Conservation (phyloP, 64 coral and sea anemone species). For the Pachyseris speciosa region DNA sequence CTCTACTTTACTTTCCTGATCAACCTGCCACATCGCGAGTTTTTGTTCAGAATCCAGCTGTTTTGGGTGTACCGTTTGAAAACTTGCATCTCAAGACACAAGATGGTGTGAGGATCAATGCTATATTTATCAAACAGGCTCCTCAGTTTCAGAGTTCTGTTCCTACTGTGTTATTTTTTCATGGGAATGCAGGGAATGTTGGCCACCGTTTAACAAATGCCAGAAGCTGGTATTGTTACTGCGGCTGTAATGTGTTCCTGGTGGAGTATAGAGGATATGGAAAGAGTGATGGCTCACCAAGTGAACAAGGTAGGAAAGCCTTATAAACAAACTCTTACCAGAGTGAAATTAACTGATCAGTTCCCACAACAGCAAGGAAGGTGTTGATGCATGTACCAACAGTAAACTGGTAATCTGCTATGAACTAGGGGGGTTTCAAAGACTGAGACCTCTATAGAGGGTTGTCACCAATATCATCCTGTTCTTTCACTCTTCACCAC, state of each 20-base stretch:
- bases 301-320: slow-evolving; percentile 86
- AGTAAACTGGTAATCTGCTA: too few relatives aligned
- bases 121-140: slow-evolving; percentile 91
- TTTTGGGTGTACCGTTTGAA: slow-evolving; percentile 92
- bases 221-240: slow-evolving; percentile 82
- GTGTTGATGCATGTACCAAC: too few relatives aligned
- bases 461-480: too few relatives aligned
- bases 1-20: slow-evolving; percentile 96
- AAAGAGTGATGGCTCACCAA: slow-evolving; percentile 94
- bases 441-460: too few relatives aligned
- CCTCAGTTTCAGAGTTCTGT: slow-evolving; percentile 75
- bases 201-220: slow-evolving; percentile 94
- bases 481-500: too few relatives aligned
- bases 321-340: not conserved
- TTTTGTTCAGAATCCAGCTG: slow-evolving; percentile 91
- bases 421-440: too few relatives aligned
- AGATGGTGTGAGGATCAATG: slow-evolving; percentile 94
- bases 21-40: slow-evolving; percentile 93
- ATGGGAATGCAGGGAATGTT: slow-evolving; percentile 98
- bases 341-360: too few relatives aligned
- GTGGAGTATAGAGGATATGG: slow-evolving; percentile 98
- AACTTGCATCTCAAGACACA: slow-evolving; percentile 93
- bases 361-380: too few relatives aligned
- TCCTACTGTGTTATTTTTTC: slow-evolving; percentile 92
- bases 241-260: slow-evolving; percentile 94